These are phyloP conservation scores for Protula sp. DNA, from an alignment of 2,888 invertebrate genomes.

Conservation along the genomic window DNA sequence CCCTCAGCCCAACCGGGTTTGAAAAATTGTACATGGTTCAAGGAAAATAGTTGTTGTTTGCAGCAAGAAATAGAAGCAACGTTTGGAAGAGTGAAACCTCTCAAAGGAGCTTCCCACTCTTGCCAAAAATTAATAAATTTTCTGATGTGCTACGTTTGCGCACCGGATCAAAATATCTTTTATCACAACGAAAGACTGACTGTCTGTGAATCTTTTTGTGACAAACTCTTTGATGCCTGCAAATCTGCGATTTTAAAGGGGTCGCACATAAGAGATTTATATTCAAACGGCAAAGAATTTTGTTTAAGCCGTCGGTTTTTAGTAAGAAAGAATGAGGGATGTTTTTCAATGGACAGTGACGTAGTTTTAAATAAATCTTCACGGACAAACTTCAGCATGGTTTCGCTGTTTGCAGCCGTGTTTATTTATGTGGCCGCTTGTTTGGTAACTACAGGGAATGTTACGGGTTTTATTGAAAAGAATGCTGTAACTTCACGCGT, in stretches of 20 bases:
- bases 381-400: too few species aligned
- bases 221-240: constrained; percentile 49
- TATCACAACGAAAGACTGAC: constrained; percentile 47
- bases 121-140: constrained; percentile 53
- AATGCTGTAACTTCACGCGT: too few species aligned
- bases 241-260: constrained; percentile 50
- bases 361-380: too few species aligned
- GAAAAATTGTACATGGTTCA: constrained; percentile 54
- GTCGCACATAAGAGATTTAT: constrained; percentile 43
- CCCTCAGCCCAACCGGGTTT: constrained; percentile 48
- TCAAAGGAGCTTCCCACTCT: constrained; percentile 47
- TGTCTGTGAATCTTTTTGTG: constrained; percentile 52
- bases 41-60: constrained; percentile 50
- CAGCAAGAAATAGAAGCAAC: constrained; percentile 53
- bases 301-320: constrained; percentile 48
- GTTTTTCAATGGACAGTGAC: too few species aligned
- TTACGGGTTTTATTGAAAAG: too few species aligned
- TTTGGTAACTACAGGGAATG: too few species aligned
- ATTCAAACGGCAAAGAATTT: constrained; percentile 45
- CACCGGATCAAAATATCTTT: constrained; percentile 50
- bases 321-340: constrained; percentile 26
- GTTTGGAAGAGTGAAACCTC: constrained; percentile 51
- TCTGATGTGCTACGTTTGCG: constrained; percentile 54
- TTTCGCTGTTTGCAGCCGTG: too few species aligned
- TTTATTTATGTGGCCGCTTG: too few species aligned